Evolutionary conservation across 2,888 invertebrate species (phyloP), one percentile per base, ranked within the genome.

Genomic region (Colostygia pectinataria): DNA sequence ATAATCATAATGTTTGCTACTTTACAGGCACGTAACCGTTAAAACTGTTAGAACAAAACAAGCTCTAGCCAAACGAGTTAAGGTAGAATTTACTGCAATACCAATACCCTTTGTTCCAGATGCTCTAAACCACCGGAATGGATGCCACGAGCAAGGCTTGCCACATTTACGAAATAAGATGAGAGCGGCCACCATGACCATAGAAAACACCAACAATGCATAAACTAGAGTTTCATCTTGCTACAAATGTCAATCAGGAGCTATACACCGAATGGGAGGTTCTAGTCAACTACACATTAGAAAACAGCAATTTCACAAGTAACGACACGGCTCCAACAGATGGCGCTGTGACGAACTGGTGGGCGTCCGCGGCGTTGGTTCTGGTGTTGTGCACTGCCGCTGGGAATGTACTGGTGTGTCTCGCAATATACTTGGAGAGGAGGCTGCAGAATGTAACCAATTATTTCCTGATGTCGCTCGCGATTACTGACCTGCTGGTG

Each of bases 361-460:
- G 96, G 94, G 96, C 95, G 0, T 83, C 96, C 50, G 85, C 95
- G 25, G 94, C 97, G 2, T 81, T 95, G 33, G 87, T 94, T 18
- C 83, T 98, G 46, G 97, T 97, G 7, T 77, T 97, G 33, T 96
- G 95, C 52, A 98, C 98, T 0, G 97, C 96, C 0, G 94, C 96
- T 1, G 98, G 98, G 1, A 99, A 99, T 85, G 95, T 97, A 29
- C 89, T 99, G 51, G 99, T 99, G 36, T 98, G 98, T 71, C 83
- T 98, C 65, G 98, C 99, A 14, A 98, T 99, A 67, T 94, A 95
- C 57, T 94, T 96, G 93, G 98, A 99, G 78, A 93, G 96, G 46
- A 92, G 98, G 9, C 90, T 99, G 53, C 98, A 99, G 85, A 99
- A 98, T 91, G 97, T 98, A 52, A 99, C 98, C 69, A 99, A 99